phyloP scores from a whole-genome alignment of 1,140 invertebrate genomes.

The Zaprionus inermis region DNA sequence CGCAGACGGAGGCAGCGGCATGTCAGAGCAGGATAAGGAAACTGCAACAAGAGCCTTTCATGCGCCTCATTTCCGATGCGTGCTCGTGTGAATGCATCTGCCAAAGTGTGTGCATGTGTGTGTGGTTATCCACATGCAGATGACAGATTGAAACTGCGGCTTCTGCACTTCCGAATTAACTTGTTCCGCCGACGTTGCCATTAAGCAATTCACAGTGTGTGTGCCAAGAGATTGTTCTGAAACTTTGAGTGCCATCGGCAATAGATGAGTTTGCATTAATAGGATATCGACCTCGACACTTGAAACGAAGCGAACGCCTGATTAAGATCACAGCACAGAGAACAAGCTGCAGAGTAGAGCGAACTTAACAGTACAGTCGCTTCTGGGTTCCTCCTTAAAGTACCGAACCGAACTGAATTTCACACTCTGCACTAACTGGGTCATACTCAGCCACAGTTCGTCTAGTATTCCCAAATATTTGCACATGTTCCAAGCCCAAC shows the following conservation, averaged over 20 bases:
- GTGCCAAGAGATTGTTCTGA: background rate
- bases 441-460: background rate
- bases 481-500: background rate
- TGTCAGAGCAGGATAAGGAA: slow-evolving; percentile 38
- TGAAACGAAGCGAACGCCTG: background rate
- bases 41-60: slow-evolving; percentile 48
- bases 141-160: slow-evolving; percentile 38
- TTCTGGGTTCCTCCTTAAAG: background rate
- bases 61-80: slow-evolving; percentile 56
- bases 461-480: background rate
- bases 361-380: background rate
- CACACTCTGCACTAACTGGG: background rate
- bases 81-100: background rate
- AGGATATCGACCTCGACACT: slow-evolving; percentile 62
- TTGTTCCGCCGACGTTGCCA: slow-evolving; percentile 27
- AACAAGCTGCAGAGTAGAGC: background rate
- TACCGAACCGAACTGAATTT: background rate
- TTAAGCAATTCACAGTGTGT: slow-evolving; percentile 7
- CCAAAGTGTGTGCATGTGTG: background rate
- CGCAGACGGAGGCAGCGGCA: background rate
- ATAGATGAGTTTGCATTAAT: slow-evolving; percentile 18
- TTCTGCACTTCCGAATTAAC: slow-evolving; percentile 47
- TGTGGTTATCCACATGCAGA: background rate
- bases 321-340: background rate
- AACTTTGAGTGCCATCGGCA: slow-evolving; percentile 5